Percentiles rank a stretch among this genome's conserved stretches.
phyloP scores from a whole-genome alignment of 2,888 invertebrate genomes.

The Xestia xanthographa region DNA sequence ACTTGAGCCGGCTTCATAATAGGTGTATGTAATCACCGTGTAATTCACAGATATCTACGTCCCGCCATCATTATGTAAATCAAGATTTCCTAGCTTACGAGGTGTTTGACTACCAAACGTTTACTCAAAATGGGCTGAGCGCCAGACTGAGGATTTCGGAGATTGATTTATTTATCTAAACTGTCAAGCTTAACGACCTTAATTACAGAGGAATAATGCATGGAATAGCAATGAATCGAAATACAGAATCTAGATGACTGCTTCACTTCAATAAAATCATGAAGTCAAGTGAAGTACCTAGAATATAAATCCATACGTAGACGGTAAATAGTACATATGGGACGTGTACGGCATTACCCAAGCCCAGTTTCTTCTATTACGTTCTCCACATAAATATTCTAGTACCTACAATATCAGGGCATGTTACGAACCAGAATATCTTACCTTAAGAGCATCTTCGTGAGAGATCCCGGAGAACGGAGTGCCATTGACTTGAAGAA shows the following conservation, averaged over 20 bases:
- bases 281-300: neutral
- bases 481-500: conserved; percentile 98
- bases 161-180: conserved; percentile 45
- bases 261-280: neutral
- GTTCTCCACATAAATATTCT: conserved; percentile 26
- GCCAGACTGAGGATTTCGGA: conserved; percentile 39
- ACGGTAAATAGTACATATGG: neutral
- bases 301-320: neutral
- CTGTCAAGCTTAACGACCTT: conserved; percentile 1
- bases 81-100: conserved; percentile 33
- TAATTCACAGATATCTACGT: conserved; percentile 44
- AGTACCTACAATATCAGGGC: conserved; percentile 14
- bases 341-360: neutral
- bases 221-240: conserved; percentile 4
- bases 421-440: conserved; percentile 53
- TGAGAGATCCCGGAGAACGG: conserved; percentile 98
- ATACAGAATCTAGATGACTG: neutral
- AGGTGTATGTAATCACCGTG: conserved; percentile 46
- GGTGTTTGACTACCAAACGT: conserved; percentile 23
- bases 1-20: conserved; percentile 34
- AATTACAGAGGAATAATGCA: conserved; percentile 28
- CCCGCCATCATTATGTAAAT: conserved; percentile 51
- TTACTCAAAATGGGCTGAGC: conserved; percentile 28
- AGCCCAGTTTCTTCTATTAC: conserved; percentile 12
- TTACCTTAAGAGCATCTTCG: conserved; percentile 97